Conservation (phyloP, 1,140 invertebrate species). For the Hermatobates lingyangjiaoensis region DNA sequence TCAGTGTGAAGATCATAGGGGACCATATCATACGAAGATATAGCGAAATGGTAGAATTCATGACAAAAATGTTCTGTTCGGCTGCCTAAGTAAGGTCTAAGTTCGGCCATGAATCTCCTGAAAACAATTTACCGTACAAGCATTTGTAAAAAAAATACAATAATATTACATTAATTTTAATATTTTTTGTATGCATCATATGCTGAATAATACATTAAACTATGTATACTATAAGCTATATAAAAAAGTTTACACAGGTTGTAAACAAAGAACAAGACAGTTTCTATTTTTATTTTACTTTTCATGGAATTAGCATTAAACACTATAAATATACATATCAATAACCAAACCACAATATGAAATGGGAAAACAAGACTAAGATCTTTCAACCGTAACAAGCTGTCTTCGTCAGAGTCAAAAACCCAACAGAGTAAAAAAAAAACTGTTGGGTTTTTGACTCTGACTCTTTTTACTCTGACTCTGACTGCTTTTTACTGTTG, state of each 20-base stretch:
- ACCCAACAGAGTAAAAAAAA: no score
- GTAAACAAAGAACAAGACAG: neutral
- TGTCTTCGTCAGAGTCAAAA: no score
- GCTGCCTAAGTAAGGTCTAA: conserved; percentile 34
- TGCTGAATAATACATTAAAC: neutral
- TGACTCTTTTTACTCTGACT: no score
- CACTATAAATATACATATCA: no score
- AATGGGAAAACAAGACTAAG: no score
- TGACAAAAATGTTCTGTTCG: conserved; percentile 68
- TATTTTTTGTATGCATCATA: neutral
- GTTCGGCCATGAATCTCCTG: conserved; percentile 39
- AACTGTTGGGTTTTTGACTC: no score
- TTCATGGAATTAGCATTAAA: neutral
- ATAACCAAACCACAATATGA: no score
- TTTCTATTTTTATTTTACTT: neutral
- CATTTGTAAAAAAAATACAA: neutral
- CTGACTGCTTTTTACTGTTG: no score
- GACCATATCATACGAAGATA: conserved; percentile 63
- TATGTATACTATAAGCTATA: neutral
- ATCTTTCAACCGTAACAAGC: no score
- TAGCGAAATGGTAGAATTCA: conserved; percentile 71
- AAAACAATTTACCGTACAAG: neutral
- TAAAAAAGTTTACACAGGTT: neutral
- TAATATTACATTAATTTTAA: neutral
- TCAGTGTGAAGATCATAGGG: conserved; percentile 37